Conservation (phyloP, 1,140 invertebrate genomes). For the Hyposmocoma kahamanoa region DNA sequence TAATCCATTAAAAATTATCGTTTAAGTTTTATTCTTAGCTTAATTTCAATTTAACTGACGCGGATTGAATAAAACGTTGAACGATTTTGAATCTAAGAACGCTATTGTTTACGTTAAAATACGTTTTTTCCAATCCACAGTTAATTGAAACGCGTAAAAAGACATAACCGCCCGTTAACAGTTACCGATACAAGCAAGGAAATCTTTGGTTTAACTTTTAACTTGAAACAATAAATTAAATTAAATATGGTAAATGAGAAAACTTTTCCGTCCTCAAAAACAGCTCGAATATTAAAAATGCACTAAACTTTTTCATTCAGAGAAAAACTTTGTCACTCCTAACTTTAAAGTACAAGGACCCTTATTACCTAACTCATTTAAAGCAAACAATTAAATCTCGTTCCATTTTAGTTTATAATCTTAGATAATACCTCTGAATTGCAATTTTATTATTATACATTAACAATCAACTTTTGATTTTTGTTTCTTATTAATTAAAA, state of each 20-base stretch:
- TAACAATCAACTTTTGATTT: conserved; percentile 70
- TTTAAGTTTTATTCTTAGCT: conserved; percentile 47
- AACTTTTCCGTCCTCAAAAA: conserved; percentile 35
- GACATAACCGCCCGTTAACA: conserved; percentile 10
- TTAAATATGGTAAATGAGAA: conserved; percentile 17
- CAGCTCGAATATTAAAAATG: background rate
- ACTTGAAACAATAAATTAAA: conserved; percentile 8
- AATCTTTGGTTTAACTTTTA: conserved; percentile 46
- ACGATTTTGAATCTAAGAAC: conserved; percentile 9
- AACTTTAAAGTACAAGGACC: no score
- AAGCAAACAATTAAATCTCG: conserved; percentile 50
- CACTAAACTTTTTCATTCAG: background rate
- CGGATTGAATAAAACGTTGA: conserved; percentile 6
- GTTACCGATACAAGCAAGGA: conserved; percentile 6
- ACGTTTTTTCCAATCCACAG: conserved; percentile 6
- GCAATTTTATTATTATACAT: conserved; percentile 63
- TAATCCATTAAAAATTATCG: conserved; percentile 63
- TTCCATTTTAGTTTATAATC: conserved; percentile 50
- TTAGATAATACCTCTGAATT: conserved; percentile 68
- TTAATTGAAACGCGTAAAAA: conserved; percentile 1
- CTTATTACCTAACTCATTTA: conserved; percentile 51
- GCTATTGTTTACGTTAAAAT: conserved; percentile 10
- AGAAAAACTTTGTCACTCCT: no score
- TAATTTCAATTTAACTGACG: conserved; percentile 16
- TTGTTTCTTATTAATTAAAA: conserved; percentile 48